Conservation (phyloP, 92 coral and sea anemone genomes). For the Epizoanthus fatuus region DNA sequence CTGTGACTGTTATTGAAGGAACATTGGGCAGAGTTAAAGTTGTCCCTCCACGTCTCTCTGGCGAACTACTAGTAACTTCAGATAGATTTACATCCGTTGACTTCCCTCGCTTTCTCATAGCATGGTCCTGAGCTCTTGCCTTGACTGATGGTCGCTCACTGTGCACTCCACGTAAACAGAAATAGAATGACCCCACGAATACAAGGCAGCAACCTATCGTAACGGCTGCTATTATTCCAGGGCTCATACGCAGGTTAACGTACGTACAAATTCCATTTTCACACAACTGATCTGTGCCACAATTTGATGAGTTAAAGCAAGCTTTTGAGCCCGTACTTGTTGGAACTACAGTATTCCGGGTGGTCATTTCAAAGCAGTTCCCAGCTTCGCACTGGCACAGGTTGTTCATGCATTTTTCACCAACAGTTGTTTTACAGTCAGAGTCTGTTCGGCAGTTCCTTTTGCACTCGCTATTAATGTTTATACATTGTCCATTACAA, state of each 20-base stretch:
- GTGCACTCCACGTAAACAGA: not conserved
- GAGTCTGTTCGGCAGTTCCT: slow-evolving; percentile 2
- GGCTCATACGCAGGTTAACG: not conserved
- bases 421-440: slow-evolving; percentile 36
- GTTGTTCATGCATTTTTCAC: slow-evolving; percentile 10
- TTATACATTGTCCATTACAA: not conserved
- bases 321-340: not conserved
- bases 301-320: slow-evolving; percentile 4
- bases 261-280: slow-evolving; percentile 27
- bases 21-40: not conserved
- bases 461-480: not conserved
- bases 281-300: slow-evolving; percentile 31
- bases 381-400: slow-evolving; percentile 42
- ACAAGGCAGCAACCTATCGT: slow-evolving; percentile 40
- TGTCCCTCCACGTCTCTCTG: not conserved
- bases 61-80: not conserved
- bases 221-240: slow-evolving; percentile 35
- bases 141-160: slow-evolving; percentile 35
- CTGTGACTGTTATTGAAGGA: slow-evolving; percentile 32
- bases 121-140: not conserved
- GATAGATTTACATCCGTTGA: not conserved
- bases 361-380: not conserved
- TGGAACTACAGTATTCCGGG: not conserved
- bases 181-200: slow-evolving; percentile 22
- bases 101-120: slow-evolving; percentile 1